Conservation (phyloP, 2,888 invertebrate species). For the Acutogordius australiensis region DNA sequence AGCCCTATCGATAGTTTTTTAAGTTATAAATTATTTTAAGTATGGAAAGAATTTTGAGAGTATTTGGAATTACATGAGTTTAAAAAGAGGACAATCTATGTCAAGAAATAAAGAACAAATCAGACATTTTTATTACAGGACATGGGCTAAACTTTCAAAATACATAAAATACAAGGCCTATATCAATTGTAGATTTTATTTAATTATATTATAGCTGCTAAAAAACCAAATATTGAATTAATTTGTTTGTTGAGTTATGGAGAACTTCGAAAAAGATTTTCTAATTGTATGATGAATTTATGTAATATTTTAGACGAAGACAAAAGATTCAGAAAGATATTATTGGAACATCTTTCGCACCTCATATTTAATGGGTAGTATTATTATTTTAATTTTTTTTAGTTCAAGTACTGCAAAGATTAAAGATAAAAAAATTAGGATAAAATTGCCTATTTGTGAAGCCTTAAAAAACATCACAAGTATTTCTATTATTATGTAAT, state of each 20-base stretch:
- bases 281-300: neutral
- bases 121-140: conserved; percentile 10
- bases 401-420: neutral
- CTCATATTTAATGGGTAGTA: conserved; percentile 2
- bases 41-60: neutral
- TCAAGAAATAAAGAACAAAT: conserved; percentile 5
- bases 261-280: neutral
- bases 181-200: neutral
- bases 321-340: neutral
- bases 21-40: neutral
- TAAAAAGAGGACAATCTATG: neutral
- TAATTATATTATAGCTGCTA: neutral
- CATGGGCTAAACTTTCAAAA: conserved; percentile 4
- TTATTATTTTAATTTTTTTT: neutral
- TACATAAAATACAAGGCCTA: neutral
- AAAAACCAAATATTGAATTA: neutral
- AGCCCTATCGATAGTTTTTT: neutral
- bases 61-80: neutral
- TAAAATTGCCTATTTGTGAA: neutral
- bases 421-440: neutral
- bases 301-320: neutral
- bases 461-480: neutral
- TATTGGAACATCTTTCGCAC: neutral
- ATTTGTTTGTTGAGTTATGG: conserved; percentile 1
- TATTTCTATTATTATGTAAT: too few species aligned